phyloP scores from a whole-genome alignment of 1,140 invertebrate species.

The Ptiloglossa arizonensis region DNA sequence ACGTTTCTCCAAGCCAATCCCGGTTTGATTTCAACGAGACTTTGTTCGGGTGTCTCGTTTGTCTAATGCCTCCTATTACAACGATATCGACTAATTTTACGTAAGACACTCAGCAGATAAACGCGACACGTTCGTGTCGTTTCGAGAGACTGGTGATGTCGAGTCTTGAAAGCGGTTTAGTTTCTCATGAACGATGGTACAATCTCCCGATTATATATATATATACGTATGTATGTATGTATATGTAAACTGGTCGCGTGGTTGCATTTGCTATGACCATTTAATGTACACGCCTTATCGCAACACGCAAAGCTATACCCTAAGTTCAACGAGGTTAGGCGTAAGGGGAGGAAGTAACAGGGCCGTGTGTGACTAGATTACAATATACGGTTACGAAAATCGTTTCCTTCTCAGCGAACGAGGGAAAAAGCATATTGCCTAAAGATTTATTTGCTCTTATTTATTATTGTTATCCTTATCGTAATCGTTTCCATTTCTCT shows the following conservation, averaged over 20 bases:
- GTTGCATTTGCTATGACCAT: constrained; percentile 21
- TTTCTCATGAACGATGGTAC: neutral
- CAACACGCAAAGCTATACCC: constrained; percentile 43
- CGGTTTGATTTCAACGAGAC: constrained; percentile 23
- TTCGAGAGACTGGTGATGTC: neutral
- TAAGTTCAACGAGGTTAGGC: constrained; percentile 20
- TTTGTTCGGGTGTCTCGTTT: neutral
- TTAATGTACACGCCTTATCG: constrained; percentile 11
- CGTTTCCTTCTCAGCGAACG: neutral
- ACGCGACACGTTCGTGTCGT: constrained; percentile 21
- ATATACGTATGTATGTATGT: no score
- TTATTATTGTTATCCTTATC: neutral
- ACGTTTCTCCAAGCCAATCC: constrained; percentile 12
- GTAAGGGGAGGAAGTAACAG: constrained; percentile 10
- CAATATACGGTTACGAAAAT: neutral
- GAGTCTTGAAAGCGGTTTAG: neutral
- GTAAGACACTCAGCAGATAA: constrained; percentile 39
- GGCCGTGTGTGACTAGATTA: neutral
- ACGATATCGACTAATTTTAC: constrained; percentile 38
- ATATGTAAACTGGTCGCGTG: constrained; percentile 8
- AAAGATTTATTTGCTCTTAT: constrained; percentile 29
- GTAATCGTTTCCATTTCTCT: neutral
- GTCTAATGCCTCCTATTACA: constrained; percentile 21
- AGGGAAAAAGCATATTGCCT: constrained; percentile 33
- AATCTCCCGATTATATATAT: neutral